phyloP scores from a whole-genome alignment of 2,797 vertebrate species.

The Ptychobarbus kaznakovi region DNA sequence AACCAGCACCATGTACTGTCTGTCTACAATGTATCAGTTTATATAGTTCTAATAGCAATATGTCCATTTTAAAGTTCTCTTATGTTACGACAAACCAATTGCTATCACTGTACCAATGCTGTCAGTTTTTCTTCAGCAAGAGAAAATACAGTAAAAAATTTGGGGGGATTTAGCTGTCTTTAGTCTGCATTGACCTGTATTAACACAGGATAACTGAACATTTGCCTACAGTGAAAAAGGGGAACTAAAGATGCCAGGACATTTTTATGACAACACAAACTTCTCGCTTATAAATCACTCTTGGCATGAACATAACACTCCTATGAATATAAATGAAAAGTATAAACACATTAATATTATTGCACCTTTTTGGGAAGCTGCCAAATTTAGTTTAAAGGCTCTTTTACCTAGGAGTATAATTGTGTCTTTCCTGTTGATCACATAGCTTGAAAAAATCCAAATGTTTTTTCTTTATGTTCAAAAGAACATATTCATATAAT shows the following conservation, averaged over 20 bases:
- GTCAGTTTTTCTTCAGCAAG: neutral
- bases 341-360: neutral
- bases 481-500: neutral
- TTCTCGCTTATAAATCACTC: neutral
- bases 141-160: neutral
- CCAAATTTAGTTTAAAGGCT: neutral
- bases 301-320: too few relatives aligned
- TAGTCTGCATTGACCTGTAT: neutral
- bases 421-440: neutral
- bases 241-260: constrained; percentile 11
- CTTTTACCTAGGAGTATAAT: neutral
- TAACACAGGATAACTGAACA: neutral
- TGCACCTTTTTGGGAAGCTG: neutral
- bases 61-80: neutral
- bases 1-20: neutral
- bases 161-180: neutral
- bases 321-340: neutral
- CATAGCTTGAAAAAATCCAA: neutral
- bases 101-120: neutral
- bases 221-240: neutral
- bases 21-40: neutral
- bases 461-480: neutral
- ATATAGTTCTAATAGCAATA: neutral
- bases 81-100: neutral
- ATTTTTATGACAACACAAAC: constrained; percentile 13